These are phyloP conservation scores for Oreohelix idahoensis DNA, from an alignment of 1,140 invertebrate species.

Conservation along the genomic window DNA sequence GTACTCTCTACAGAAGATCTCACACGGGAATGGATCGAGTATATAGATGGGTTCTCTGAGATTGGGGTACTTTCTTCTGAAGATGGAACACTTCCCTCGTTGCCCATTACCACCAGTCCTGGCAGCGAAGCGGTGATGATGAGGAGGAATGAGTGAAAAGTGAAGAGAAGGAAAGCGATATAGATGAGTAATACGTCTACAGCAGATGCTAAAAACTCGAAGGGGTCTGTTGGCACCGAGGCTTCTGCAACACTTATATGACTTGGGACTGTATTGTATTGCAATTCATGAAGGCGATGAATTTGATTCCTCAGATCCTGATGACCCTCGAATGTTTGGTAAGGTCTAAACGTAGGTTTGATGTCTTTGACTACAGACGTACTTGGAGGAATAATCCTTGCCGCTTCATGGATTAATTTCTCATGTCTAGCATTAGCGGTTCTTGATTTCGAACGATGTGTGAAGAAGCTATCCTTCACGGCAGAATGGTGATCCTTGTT, in stretches of 20 bases:
- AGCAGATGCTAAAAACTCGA: background rate
- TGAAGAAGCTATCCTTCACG: too few species aligned
- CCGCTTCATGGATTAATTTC: background rate
- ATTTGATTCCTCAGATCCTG: background rate
- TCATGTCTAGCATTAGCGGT: background rate
- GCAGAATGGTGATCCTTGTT: background rate
- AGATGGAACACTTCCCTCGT: conserved; percentile 60
- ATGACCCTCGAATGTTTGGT: too few species aligned
- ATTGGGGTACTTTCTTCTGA: conserved; percentile 57
- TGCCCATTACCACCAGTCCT: conserved; percentile 50
- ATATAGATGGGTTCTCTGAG: conserved; percentile 57
- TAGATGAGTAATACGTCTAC: background rate
- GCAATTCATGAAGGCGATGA: background rate
- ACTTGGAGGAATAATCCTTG: background rate
- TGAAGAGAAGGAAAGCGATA: conserved; percentile 11
- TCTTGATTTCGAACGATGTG: background rate
- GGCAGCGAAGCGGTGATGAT: background rate
- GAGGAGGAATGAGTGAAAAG: conserved; percentile 24
- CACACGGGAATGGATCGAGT: conserved; percentile 55
- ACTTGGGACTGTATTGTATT: background rate
- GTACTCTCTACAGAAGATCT: conserved; percentile 61
- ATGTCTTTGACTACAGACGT: background rate
- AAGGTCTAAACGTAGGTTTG: background rate
- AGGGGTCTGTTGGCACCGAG: background rate
- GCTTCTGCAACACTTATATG: background rate